Base-by-base conservation (phyloP, 1,140 invertebrate genomes). In the Ditylenchus dipsaci region DNA sequence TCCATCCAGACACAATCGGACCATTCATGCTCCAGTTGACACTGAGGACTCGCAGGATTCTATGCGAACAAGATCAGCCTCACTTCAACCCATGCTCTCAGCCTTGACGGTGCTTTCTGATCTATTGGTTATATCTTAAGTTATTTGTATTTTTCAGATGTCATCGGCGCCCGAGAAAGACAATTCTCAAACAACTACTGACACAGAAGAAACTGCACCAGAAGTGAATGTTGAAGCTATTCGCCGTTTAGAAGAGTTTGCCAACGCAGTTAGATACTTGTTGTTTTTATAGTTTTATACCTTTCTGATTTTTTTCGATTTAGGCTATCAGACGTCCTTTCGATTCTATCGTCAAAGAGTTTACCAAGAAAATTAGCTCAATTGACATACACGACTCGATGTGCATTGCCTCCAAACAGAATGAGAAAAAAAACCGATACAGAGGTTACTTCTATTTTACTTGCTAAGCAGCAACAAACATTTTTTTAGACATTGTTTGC, bases 401-500 rank as follows among this genome's bases (percentile, higher is more conserved):
- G 23, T 53, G 49, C 49, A 26, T 8, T 19, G 49, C 49, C 15
- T 53, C 23, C 3, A 53, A 21, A 53, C 49, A 53, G 23, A 53
- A 53, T 26, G 23, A 53, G 23, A 19, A 5, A 17, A 53, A 53
- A 26, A 53, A 53, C 15, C 49, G 49, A 21, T 53, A 53, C 49
- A 53, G n/a, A 53, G 49, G 49, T 53, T 7, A 53, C 3, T 17
- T 53, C 49, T 53, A 17, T 15, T 53, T 3, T 53, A 7, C 15
- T 53, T 53, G 15, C 15, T 15, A 7, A 53, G 49, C 3, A 21
- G 8, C 3, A 53, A 53, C 3, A 3, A 7, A 53, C 15, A 3
- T 21, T 53, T 21, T 53, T 26, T 53, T 17, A 53, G 68, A 69
- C 58, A 56, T 69, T 42, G 68, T 3, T 30, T 69, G 68, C 38